Base-by-base conservation (phyloP, 2,888 invertebrate genomes). In the Orthonychiurus folsomi region DNA sequence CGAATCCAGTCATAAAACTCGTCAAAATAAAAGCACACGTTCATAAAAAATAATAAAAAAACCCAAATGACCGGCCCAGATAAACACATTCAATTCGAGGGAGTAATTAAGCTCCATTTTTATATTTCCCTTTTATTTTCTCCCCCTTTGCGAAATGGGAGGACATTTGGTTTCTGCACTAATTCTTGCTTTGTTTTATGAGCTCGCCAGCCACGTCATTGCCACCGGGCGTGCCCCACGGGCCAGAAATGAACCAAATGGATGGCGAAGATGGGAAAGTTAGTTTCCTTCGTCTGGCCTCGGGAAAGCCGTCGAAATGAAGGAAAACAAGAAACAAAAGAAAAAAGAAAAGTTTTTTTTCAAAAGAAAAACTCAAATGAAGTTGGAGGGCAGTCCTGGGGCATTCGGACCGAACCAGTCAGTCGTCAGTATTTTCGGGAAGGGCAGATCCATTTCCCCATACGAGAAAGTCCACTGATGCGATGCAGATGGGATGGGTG, bases 401-500 rank as follows among this genome's bases (percentile, higher is more conserved):
- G 15, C 9, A 5, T 37, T 5, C 5, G 37, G 15, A 15, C 37
- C 15, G 37, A 37, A 37, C 37, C 5, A 37, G 37, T 5, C 37
- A 37, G 37, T n/a, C n/a, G n/a, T n/a, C n/a, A n/a, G n/a, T n/a
- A n/a, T n/a, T n/a, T n/a, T n/a, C n/a, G n/a, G n/a, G n/a, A n/a
- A n/a, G n/a, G n/a, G n/a, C n/a, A n/a, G n/a, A n/a, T n/a, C n/a
- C n/a, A n/a, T n/a, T n/a, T n/a, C n/a, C n/a, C 37, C 37, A 37
- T 5, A 37, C 37, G 9, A 9, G 56, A 47, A 53, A 55, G 53
- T 55, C 52, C 63, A 63, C 47, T 63, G 60, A 63, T 55, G 63
- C 63, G 60, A 60, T 56, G 59, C 47, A 60, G 63, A 63, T 63
- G 20, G 18, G 28, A 56, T 56, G 56, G 56, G 28, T 56, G 56